Base-by-base conservation (phyloP, 2,888 invertebrate species). In the Andrena trimmerana region DNA sequence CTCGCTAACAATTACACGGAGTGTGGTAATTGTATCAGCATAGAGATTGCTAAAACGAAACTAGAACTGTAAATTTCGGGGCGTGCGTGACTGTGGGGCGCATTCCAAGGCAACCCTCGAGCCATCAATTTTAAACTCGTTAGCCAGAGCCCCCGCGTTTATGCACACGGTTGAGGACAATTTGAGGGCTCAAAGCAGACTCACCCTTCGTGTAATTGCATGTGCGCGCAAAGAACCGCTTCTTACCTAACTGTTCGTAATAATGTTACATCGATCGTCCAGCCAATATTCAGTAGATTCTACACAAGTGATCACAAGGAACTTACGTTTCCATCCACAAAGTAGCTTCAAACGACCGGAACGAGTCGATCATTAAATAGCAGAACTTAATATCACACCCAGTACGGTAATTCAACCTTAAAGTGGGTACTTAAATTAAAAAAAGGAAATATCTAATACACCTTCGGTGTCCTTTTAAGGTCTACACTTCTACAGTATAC, bases 81-180 rank as follows among this genome's bases (percentile, higher is more conserved):
- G 29, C 70, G 57, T 71, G 70, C 83, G 73, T 78, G 83, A 57
- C 63, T 75, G 24, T n/a, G 24, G 31, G 29, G 54, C 60, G 54
- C 50, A 24, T 74, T 59, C 42, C 57, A 50, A 57, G 54, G 20
- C 63, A 59, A 33, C 83, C 71, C 83, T 71, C 63, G 42, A 75
- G 54, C 50, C 84, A 75, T 84, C 84, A 66, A 80, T 84, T 84
- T 84, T 84, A 84, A 84, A 84, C 85, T 80, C 80, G 84, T 84
- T 84, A 84, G 36, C 69, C 42, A 36, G 54, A 36, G 50, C 31
- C 54, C 68, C 42, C 42, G 42, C 76, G 84, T 73, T 84, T 84
- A 84, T 66, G 84, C 79, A 52, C 57, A 59, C 42, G 63, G 68
- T 65, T 36, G 69, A 83, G 59, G 69, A 83, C 77, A 83, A 83